Percentiles rank a stretch among this genome's conserved stretches.
Evolutionary conservation across 1,140 invertebrate species (phyloP).

Genomic region (Campoletis sonorensis): DNA sequence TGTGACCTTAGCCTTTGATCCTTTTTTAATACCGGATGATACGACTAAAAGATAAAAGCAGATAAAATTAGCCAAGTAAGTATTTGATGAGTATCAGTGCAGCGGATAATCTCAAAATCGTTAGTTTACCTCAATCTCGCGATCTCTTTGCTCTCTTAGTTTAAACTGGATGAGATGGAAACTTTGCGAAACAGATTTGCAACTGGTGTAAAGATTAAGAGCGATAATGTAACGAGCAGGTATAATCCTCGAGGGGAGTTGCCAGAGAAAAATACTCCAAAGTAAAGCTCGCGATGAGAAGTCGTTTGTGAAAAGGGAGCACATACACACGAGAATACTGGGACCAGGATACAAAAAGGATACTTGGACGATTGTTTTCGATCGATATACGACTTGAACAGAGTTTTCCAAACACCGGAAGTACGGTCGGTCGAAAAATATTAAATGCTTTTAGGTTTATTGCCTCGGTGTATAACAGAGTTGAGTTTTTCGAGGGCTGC

Average conservation of each 20-base stretch:
- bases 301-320: not conserved
- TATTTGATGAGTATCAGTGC: slow-evolving; percentile 29
- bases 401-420: slow-evolving; percentile 3
- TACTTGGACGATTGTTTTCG: not conserved
- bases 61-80: slow-evolving; percentile 4
- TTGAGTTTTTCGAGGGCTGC: not conserved
- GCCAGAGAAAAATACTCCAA: not conserved
- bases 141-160: slow-evolving; percentile 30
- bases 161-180: slow-evolving; percentile 12
- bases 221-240: not conserved
- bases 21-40: too few relatives aligned
- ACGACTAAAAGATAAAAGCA: not conserved
- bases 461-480: not conserved
- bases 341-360: not conserved
- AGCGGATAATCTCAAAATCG: not conserved
- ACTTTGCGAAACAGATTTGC: slow-evolving; percentile 44
- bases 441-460: slow-evolving; percentile 14
- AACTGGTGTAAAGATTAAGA: slow-evolving; percentile 19
- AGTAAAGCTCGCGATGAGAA: not conserved
- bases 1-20: too few relatives aligned
- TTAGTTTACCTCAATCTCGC: slow-evolving; percentile 3
- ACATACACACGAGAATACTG: not conserved
- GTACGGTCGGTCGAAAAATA: not conserved
- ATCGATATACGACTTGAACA: not conserved
- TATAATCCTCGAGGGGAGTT: not conserved